phyloP scores from a whole-genome alignment of 2,888 invertebrate genomes.

The Itoplectis maculator region DNA sequence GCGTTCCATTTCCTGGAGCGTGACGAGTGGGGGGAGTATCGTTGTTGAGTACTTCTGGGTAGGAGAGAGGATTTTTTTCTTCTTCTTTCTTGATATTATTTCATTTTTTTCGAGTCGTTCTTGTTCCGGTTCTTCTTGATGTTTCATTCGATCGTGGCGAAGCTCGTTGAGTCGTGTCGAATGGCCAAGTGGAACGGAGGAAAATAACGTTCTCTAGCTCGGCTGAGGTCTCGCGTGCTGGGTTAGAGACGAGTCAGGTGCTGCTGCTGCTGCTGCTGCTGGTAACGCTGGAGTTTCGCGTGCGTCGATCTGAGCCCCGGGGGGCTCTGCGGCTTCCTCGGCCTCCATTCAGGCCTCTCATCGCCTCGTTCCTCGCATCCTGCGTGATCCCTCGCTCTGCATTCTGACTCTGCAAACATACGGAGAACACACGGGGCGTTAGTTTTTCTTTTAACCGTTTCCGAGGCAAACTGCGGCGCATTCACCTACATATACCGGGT shows the following conservation, averaged over 20 bases:
- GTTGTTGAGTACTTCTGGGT: conserved; percentile 15
- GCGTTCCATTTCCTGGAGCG: conserved; percentile 47
- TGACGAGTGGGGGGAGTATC: conserved; percentile 30
- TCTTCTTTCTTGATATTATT: not conserved
- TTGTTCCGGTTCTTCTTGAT: conserved; percentile 32
- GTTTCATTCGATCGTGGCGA: conserved; percentile 20
- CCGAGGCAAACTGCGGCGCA: not conserved
- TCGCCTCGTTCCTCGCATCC: conserved; percentile 78
- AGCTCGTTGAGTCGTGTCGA: conserved; percentile 50
- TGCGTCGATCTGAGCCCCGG: conserved; percentile 81
- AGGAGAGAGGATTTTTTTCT: not conserved
- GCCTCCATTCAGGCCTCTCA: conserved; percentile 83
- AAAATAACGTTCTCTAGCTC: conserved; percentile 34
- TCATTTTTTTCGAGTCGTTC: conserved; percentile 2
- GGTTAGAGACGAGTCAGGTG: conserved; percentile 54
- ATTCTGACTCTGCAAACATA: conserved; percentile 74
- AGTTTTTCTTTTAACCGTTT: conserved; percentile 57
- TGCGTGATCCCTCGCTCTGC: conserved; percentile 74
- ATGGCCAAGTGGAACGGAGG: conserved; percentile 49
- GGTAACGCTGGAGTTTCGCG: conserved; percentile 61
- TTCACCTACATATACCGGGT: too few relatives aligned
- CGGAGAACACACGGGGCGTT: conserved; percentile 30
- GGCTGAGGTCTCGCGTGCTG: too few relatives aligned
- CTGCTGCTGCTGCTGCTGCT: conserved; percentile 44
- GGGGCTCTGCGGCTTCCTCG: conserved; percentile 84